phyloP scores from a whole-genome alignment of 2,888 invertebrate genomes.

The Tupiocoris notatus region DNA sequence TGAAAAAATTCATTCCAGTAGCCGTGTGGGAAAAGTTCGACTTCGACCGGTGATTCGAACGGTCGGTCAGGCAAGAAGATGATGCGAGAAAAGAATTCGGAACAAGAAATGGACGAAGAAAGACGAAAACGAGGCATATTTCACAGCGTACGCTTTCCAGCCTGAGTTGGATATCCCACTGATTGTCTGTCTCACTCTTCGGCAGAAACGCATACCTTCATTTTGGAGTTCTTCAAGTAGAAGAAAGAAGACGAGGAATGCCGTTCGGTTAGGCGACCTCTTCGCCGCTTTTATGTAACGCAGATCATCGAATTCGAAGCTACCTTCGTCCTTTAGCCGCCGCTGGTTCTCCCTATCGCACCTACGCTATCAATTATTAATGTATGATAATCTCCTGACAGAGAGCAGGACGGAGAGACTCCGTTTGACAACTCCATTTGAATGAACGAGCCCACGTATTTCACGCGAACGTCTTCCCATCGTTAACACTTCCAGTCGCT shows the following conservation, averaged over 20 bases:
- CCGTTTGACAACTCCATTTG: conserved; percentile 37
- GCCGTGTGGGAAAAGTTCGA: too few species aligned
- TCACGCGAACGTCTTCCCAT: too few species aligned
- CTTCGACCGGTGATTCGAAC: conserved; percentile 5
- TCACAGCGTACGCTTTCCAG: too few species aligned
- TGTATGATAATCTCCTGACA: conserved; percentile 39
- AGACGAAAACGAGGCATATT: conserved; percentile 28
- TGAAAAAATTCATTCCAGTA: not conserved
- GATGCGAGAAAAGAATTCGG: too few species aligned
- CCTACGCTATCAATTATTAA: conserved; percentile 42
- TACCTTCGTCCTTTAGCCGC: too few species aligned
- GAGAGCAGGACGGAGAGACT: conserved; percentile 27
- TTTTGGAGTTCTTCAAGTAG: too few species aligned
- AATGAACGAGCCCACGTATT: not conserved
- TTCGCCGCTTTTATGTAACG: conserved; percentile 38
- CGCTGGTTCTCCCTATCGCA: too few species aligned
- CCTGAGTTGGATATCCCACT: too few species aligned
- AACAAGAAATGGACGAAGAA: too few species aligned
- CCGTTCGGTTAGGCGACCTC: conserved; percentile 31
- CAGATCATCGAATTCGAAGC: too few species aligned
- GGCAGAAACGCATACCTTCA: not conserved
- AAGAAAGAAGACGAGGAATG: too few species aligned
- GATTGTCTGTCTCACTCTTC: not conserved
- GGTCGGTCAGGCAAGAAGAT: conserved; percentile 3
- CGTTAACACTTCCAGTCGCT: too few species aligned